Conservation (phyloP, 2,113 vertebrate genomes). For the Halichoeres trimaculatus region DNA sequence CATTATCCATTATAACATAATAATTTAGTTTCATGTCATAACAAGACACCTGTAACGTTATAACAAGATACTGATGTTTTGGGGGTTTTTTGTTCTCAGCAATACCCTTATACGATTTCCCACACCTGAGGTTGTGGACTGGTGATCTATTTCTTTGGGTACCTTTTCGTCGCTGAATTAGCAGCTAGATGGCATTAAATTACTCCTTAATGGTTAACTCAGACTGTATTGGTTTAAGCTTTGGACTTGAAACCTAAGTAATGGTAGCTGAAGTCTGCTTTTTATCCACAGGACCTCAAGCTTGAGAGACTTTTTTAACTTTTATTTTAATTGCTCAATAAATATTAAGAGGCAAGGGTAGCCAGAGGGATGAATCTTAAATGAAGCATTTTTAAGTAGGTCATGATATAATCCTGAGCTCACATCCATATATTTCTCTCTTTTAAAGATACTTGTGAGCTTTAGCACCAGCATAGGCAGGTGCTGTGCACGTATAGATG, state of each 20-base stretch:
- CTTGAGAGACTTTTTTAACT: constrained; percentile 65
- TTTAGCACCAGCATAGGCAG: too few species aligned
- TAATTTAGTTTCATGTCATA: too few species aligned
- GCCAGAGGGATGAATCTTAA: constrained; percentile 68
- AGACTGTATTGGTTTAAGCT: constrained; percentile 30
- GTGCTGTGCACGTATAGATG: not conserved
- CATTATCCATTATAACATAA: too few species aligned
- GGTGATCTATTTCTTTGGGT: not conserved
- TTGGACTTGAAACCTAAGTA: constrained; percentile 51
- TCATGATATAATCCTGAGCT: constrained; percentile 59
- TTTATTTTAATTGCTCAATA: constrained; percentile 79
- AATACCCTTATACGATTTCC: too few species aligned
- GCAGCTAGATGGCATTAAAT: constrained; percentile 15
- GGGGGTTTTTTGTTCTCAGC: too few species aligned
- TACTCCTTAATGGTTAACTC: constrained; percentile 4
- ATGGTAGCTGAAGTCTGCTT: constrained; percentile 46
- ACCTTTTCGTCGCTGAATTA: not conserved
- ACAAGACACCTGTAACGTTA: too few species aligned
- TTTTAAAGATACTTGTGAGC: constrained; percentile 5
- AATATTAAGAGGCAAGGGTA: constrained; percentile 75
- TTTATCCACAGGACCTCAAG: constrained; percentile 53
- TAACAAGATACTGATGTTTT: too few species aligned
- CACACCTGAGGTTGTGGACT: not conserved
- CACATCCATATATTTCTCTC: not conserved
- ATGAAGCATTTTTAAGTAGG: constrained; percentile 63